Percentiles rank a stretch among this genome's conserved stretches.
Conservation (phyloP, 2,113 vertebrate genomes). For the Tachuris rubrigastra region DNA sequence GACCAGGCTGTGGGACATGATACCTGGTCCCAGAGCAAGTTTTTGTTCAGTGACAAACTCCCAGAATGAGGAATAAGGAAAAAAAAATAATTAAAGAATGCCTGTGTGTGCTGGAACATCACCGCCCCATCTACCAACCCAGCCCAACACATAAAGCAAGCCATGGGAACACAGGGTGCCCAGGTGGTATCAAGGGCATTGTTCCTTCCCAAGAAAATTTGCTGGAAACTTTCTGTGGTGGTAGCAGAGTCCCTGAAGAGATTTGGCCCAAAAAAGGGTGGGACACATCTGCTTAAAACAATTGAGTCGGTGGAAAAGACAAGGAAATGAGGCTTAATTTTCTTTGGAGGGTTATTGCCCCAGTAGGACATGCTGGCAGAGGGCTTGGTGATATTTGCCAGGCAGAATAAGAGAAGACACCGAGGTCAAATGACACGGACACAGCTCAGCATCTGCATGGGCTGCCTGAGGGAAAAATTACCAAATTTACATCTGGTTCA, state of each 20-base stretch:
- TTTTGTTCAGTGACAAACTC: not conserved
- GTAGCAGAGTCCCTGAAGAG: not conserved
- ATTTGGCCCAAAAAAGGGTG: not conserved
- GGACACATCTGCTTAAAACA: not conserved
- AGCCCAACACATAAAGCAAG: not conserved
- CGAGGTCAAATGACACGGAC: not conserved
- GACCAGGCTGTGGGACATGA: not conserved
- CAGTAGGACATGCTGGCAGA: not conserved
- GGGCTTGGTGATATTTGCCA: not conserved
- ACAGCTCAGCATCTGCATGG: not conserved
- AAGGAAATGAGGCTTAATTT: not conserved
- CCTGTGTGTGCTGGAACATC: not conserved
- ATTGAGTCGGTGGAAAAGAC: not conserved
- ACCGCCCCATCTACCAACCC: not conserved
- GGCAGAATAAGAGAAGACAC: not conserved
- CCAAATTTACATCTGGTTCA: not conserved
- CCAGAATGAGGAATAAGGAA: not conserved
- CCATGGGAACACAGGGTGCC: not conserved
- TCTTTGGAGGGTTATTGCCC: conserved; percentile 4
- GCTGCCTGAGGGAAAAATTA: not conserved
- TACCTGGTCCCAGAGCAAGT: not conserved
- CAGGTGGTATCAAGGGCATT: not conserved
- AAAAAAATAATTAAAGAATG: not conserved
- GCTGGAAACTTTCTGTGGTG: not conserved
- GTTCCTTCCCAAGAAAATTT: not conserved